Conservation (phyloP, 1,140 invertebrate genomes). For the Drosophila nasuta region DNA sequence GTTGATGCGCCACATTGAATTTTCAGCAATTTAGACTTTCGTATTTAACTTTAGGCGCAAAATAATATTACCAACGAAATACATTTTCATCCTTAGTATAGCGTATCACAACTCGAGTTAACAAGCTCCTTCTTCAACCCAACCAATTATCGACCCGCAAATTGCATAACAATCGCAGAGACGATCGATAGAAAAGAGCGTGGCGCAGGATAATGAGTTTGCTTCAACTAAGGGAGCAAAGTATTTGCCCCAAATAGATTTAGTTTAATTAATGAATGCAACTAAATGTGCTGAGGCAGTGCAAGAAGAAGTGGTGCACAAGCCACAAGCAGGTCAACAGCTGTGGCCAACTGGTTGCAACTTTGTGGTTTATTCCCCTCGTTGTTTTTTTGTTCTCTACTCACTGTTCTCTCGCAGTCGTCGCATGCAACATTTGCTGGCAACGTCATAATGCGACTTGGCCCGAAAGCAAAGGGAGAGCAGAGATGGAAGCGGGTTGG, state of each 20-base stretch:
- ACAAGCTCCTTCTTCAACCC: background rate
- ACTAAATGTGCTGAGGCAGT: slow-evolving; percentile 30
- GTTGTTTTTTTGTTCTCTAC: background rate
- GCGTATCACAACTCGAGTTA: background rate
- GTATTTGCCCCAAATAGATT: background rate
- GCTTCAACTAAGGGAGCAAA: background rate
- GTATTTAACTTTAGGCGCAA: slow-evolving; percentile 13
- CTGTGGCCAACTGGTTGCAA: slow-evolving; percentile 49
- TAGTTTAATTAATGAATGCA: slow-evolving; percentile 1
- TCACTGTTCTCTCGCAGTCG: slow-evolving; percentile 8
- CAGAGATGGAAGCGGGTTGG: background rate
- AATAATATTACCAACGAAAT: slow-evolving; percentile 7
- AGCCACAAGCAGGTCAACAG: slow-evolving; percentile 49
- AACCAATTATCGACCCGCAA: background rate
- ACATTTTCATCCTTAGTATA: background rate
- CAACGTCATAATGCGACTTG: slow-evolving; percentile 74
- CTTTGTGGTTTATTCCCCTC: slow-evolving; percentile 25
- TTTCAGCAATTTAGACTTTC: slow-evolving; percentile 40
- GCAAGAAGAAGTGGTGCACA: slow-evolving; percentile 1
- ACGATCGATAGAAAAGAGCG: background rate
- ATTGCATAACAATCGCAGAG: background rate
- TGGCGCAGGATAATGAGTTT: too few relatives aligned
- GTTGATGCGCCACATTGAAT: slow-evolving; percentile 78
- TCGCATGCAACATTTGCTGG: slow-evolving; percentile 34
- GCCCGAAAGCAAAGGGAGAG: slow-evolving; percentile 16